Conservation (phyloP, 2,113 vertebrate species). For the Coturnix japonica region DNA sequence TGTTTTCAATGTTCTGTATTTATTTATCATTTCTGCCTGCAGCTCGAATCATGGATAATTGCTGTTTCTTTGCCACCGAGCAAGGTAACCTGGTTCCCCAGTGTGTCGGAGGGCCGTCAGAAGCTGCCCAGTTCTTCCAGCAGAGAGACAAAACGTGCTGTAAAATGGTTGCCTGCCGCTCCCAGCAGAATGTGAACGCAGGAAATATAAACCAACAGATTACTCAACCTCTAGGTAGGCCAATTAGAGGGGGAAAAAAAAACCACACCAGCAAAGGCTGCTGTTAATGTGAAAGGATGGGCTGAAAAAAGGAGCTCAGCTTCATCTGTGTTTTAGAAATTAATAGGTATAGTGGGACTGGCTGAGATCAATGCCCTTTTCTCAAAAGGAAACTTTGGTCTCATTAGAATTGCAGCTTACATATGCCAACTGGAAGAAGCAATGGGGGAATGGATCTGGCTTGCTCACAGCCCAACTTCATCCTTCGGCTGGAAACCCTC, state of each 20-base stretch:
- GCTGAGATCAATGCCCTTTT: not conserved
- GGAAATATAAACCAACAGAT: not conserved
- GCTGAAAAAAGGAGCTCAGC: not conserved
- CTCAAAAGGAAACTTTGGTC: not conserved
- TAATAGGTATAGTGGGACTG: not conserved
- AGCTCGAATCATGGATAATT: not conserved
- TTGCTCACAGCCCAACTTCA: not conserved
- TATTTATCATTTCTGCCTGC: conserved; percentile 33
- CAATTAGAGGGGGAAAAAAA: not conserved
- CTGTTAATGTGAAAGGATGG: not conserved
- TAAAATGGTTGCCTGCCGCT: not conserved
- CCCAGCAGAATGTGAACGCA: not conserved
- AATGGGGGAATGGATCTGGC: rapidly evolving
- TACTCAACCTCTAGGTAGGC: not conserved
- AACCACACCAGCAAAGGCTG: not conserved
- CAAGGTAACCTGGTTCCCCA: conserved; percentile 22
- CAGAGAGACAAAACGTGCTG: not conserved
- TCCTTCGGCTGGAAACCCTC: not conserved
- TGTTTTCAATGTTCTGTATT: not conserved
- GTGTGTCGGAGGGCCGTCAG: not conserved
- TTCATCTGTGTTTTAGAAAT: not conserved
- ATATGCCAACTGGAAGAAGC: rapidly evolving
- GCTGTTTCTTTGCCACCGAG: not conserved
- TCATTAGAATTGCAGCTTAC: not conserved
- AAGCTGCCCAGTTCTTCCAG: not conserved